Evolutionary conservation across 2,797 vertebrate genomes (phyloP), one percentile per base, ranked within the genome.

Genomic region (Orestias chungarensis): DNA sequence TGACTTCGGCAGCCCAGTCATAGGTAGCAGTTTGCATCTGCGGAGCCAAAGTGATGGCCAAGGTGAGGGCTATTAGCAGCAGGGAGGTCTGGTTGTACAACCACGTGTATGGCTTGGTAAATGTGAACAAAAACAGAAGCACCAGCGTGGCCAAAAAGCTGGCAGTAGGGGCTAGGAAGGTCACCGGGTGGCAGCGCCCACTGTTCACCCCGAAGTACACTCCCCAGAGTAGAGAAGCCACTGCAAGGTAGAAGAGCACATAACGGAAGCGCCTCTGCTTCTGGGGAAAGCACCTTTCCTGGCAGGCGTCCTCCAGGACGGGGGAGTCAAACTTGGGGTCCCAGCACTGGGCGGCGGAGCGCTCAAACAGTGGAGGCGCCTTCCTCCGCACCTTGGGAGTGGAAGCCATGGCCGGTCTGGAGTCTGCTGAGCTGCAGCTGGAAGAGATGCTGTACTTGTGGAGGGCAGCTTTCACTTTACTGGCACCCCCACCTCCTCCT

Each of bases 381-480:
- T 93, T 94, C 83, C 86, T 91, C 2, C 81, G 92, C 46, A 89
- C 89, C 82, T 93, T 93, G 23, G 88, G 71, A 1, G 89, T 70
- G 18, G 91, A 84, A 40, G 90, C 92, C 27, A 90, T 85, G 1
- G 92, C 90, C 11, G 91, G 91, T 27, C 93, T 93, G 1, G 96
- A 96, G 89, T 97, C 96, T 44, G 95, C 96, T 0, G 96, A 99
- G 91, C 97, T 98, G 89, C 96, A 96, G 93, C 96, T 99, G 89
- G 97, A 98, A 9, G 97, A 98, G 89, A 99, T 97, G 82, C 97
- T 97, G 94, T 96, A 96, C 86, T 98, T 98, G 93, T 95, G 94
- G 64, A 93, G 94, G 88, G 95, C 95, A 64, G 95, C 92, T 78
- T 95, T 94, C 67, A 85, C 79, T 76, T 87, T 90, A 59, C 74